Percentiles rank a stretch among this genome's conserved stretches.
These are phyloP conservation scores for Aricia artaxerxes DNA, from an alignment of 2,888 invertebrate genomes.

Conservation along the genomic window DNA sequence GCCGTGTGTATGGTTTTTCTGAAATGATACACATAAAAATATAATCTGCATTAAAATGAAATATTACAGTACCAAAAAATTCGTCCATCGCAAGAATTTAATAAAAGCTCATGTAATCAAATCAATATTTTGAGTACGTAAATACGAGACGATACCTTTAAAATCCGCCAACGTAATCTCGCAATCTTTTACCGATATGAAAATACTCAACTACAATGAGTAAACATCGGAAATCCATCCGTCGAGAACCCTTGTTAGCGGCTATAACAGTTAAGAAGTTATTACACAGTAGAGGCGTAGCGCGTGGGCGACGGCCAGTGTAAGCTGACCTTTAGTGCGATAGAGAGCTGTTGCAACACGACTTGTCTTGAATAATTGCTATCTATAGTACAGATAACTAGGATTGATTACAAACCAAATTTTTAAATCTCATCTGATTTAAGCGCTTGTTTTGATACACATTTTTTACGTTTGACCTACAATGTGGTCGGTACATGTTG, in stretches of 20 bases:
- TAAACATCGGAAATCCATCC: slow-evolving; percentile 48
- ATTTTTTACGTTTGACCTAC: background rate
- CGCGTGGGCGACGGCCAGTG: slow-evolving; percentile 44
- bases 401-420: slow-evolving; percentile 28
- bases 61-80: too few relatives aligned
- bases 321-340: slow-evolving; percentile 38
- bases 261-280: slow-evolving; percentile 42
- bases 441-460: slow-evolving; percentile 22
- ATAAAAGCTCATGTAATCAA: background rate
- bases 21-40: too few relatives aligned
- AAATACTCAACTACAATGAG: background rate
- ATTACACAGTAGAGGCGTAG: slow-evolving; percentile 45
- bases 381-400: slow-evolving; percentile 28
- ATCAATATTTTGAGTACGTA: background rate
- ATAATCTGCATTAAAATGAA: too few relatives aligned
- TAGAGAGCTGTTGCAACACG: slow-evolving; percentile 31
- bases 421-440: slow-evolving; percentile 27
- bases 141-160: background rate
- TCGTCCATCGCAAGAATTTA: background rate
- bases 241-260: slow-evolving; percentile 37
- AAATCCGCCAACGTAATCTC: background rate
- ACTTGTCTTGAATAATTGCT: slow-evolving; percentile 27
- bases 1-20: too few relatives aligned
- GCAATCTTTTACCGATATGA: slow-evolving; percentile 1
- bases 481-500: background rate